These are phyloP conservation scores for Megalops cyprinoides DNA, from an alignment of 2,797 vertebrate genomes.

Conservation along the genomic window DNA sequence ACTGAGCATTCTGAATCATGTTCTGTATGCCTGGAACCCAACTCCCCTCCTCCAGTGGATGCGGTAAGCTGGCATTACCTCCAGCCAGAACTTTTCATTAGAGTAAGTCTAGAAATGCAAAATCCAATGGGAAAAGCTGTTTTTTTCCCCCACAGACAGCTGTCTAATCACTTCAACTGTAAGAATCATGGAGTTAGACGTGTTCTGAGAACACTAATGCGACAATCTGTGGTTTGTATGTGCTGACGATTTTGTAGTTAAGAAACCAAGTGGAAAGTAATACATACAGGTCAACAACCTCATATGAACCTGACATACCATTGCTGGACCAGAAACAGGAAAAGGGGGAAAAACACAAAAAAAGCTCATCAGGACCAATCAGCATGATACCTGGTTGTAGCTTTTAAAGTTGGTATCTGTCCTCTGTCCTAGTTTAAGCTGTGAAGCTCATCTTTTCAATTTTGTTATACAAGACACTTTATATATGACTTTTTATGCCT, in stretches of 20 bases:
- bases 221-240: no score
- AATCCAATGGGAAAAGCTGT: not conserved
- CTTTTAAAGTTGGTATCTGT: no score
- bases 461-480: not conserved
- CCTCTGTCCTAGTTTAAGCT: no score
- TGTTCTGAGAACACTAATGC: no score
- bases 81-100: not conserved
- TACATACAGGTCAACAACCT: no score
- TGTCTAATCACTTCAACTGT: not conserved
- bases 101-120: not conserved
- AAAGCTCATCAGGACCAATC: no score
- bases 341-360: no score
- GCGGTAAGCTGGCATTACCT: not conserved
- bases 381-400: no score
- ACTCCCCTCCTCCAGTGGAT: not conserved
- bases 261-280: constrained; percentile 42
- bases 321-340: no score
- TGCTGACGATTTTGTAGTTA: no score
- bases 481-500: not conserved
- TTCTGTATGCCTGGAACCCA: not conserved
- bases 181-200: not conserved
- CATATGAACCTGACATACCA: no score
- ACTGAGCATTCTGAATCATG: not conserved
- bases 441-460: no score
- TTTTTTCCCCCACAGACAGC: not conserved